phyloP scores from a whole-genome alignment of 2,888 invertebrate genomes.

The Nomada goodeniana region DNA sequence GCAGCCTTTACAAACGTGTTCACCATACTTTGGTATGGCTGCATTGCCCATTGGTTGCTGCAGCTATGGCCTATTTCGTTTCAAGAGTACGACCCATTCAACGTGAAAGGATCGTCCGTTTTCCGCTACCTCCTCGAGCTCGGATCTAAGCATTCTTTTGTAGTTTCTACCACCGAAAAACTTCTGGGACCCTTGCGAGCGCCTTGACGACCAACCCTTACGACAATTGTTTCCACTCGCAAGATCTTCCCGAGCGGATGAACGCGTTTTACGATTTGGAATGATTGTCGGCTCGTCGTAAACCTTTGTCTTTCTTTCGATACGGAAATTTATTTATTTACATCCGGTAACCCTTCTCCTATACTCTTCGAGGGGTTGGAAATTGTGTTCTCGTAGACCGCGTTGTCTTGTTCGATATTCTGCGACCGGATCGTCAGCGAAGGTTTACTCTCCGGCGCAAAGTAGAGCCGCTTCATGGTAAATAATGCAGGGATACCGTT shows the following conservation, averaged over 20 bases:
- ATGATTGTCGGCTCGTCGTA: not conserved
- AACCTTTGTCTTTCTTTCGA: not conserved
- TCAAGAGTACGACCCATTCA: conserved; percentile 75
- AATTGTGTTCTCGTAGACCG: no score
- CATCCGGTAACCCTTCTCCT: no score
- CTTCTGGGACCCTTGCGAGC: conserved; percentile 52
- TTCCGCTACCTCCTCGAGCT: conserved; percentile 51
- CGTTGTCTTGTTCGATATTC: no score
- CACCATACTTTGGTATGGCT: conserved; percentile 64
- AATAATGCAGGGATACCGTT: conserved; percentile 1
- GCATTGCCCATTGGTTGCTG: conserved; percentile 74
- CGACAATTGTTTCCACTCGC: conserved; percentile 43
- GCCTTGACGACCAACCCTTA: conserved; percentile 33
- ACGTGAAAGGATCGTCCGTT: conserved; percentile 71
- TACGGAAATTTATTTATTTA: not conserved
- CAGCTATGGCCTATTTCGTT: conserved; percentile 76
- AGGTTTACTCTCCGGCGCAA: not conserved
- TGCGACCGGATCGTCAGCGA: no score
- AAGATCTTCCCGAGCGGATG: not conserved
- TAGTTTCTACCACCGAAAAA: conserved; percentile 54
- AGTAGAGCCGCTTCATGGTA: not conserved
- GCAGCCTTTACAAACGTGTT: conserved; percentile 49
- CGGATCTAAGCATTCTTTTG: conserved; percentile 55
- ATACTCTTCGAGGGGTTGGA: no score
- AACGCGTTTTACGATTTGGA: not conserved